phyloP scores from a whole-genome alignment of 2,888 invertebrate species.

The Diarsia dahlii region DNA sequence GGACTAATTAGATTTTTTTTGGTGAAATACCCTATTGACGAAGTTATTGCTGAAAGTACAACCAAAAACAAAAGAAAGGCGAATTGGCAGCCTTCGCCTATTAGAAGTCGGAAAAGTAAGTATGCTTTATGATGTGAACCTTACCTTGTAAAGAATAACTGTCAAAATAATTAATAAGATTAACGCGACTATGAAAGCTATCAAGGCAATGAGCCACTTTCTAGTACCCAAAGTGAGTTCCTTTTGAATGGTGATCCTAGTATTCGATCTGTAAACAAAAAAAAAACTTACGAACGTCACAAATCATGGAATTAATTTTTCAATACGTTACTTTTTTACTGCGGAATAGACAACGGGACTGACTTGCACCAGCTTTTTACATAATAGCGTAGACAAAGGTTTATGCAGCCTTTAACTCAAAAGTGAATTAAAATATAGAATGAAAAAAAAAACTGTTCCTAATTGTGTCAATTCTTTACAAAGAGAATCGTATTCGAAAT shows the following conservation, averaged over 20 bases:
- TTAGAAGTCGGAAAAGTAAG: neutral
- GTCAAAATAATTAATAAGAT: constrained; percentile 69
- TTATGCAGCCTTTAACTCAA: neutral
- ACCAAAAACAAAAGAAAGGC: too few relatives aligned
- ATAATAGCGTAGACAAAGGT: neutral
- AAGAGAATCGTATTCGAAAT: neutral
- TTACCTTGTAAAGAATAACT: constrained; percentile 74
- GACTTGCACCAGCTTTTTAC: neutral
- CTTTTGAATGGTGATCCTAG: constrained; percentile 56
- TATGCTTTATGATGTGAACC: constrained; percentile 13
- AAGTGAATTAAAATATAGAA: neutral
- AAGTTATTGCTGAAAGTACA: too few relatives aligned
- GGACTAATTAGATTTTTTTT: too few relatives aligned
- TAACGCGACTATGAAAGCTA: constrained; percentile 69
- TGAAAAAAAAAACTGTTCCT: neutral
- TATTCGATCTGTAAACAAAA: constrained; percentile 71
- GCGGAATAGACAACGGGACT: neutral
- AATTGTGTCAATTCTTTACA: too few relatives aligned
- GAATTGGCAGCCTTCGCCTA: too few relatives aligned
- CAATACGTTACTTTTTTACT: neutral
- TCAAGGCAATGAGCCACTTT: constrained; percentile 68
- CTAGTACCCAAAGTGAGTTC: constrained; percentile 69
- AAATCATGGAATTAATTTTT: neutral
- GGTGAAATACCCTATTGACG: too few relatives aligned
- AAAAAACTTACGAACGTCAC: neutral